phyloP scores from a whole-genome alignment of 2,888 invertebrate species.

The Ichneumoninae sp. region DNA sequence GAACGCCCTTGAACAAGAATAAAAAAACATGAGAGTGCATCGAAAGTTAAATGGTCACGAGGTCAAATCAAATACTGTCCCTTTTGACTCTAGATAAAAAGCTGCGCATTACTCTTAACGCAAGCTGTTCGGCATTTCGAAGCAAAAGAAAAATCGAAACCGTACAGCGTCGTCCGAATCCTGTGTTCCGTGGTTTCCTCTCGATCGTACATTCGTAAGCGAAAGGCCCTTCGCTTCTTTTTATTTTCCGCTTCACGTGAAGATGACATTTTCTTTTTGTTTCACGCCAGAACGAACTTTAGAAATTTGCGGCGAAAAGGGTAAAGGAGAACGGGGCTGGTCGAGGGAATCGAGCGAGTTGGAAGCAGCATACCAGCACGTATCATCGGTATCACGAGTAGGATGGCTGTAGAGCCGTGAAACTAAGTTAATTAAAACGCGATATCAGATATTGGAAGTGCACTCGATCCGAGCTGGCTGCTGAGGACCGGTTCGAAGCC shows the following conservation, averaged over 20 bases:
- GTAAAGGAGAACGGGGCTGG: too few relatives aligned
- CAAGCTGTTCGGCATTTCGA: slow-evolving; percentile 2
- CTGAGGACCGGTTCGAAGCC: slow-evolving; percentile 1
- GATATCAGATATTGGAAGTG: slow-evolving; percentile 78
- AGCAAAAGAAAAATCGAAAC: not conserved
- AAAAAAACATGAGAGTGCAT: too few relatives aligned
- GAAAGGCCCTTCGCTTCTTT: slow-evolving; percentile 19
- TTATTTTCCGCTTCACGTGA: slow-evolving; percentile 11
- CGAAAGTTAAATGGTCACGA: not conserved
- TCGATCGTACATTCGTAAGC: slow-evolving; percentile 23
- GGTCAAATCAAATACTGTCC: not conserved
- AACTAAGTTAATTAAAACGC: slow-evolving; percentile 77
- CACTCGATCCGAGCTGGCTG: slow-evolving; percentile 51
- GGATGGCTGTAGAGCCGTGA: slow-evolving; percentile 67
- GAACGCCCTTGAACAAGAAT: too few relatives aligned
- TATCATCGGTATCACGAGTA: slow-evolving; percentile 37
- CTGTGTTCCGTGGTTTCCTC: slow-evolving; percentile 30
- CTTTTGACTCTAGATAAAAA: not conserved
- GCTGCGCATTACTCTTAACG: not conserved
- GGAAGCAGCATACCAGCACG: slow-evolving; percentile 28
- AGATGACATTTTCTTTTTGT: slow-evolving; percentile 9
- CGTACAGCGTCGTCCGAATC: slow-evolving; percentile 19
- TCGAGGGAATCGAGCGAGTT: slow-evolving; percentile 22
- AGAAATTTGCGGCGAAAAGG: slow-evolving; percentile 48
- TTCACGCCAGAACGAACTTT: slow-evolving; percentile 41